phyloP scores from a whole-genome alignment of 2,888 invertebrate genomes.

The Magallana nippona region DNA sequence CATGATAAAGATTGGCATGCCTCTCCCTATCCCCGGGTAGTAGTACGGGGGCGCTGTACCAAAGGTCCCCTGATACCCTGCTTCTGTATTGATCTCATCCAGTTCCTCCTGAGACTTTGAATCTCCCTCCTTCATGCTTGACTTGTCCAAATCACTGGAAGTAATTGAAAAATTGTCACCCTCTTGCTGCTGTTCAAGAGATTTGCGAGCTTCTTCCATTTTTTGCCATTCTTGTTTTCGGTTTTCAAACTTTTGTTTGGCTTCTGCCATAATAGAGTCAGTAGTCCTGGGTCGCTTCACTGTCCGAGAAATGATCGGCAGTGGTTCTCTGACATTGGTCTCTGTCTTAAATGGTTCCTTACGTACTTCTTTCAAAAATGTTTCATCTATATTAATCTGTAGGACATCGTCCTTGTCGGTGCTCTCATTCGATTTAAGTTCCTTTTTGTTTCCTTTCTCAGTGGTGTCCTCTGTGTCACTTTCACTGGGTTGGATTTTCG shows the following conservation, averaged over 20 bases:
- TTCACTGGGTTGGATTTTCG: conserved; percentile 7
- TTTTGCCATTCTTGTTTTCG: conserved; percentile 51
- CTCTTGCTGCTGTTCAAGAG: conserved; percentile 34
- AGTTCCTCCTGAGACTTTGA: conserved; percentile 35
- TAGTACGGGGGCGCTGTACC: conserved; percentile 35
- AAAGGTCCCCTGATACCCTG: conserved; percentile 5
- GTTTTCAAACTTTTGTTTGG: conserved; percentile 56
- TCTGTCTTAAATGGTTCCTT: not conserved
- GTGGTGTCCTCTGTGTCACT: not conserved
- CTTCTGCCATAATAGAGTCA: conserved; percentile 62
- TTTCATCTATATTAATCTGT: conserved; percentile 12
- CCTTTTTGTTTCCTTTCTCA: conserved; percentile 7
- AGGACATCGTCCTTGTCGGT: not conserved
- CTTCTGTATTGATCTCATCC: conserved; percentile 36
- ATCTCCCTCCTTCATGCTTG: not conserved
- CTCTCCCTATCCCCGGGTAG: conserved; percentile 45
- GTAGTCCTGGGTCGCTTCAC: conserved; percentile 61
- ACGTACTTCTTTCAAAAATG: conserved; percentile 20
- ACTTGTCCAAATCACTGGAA: conserved; percentile 56
- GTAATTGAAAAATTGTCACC: conserved; percentile 50
- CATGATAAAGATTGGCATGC: conserved; percentile 62
- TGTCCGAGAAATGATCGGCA: conserved; percentile 32
- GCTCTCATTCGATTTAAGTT: not conserved
- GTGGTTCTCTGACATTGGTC: conserved; percentile 1
- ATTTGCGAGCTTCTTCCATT: conserved; percentile 43